Evolutionary conservation across 2,113 vertebrate species (phyloP), one percentile per base, ranked within the genome.

Genomic region (Tympanuchus pallidicinctus): DNA sequence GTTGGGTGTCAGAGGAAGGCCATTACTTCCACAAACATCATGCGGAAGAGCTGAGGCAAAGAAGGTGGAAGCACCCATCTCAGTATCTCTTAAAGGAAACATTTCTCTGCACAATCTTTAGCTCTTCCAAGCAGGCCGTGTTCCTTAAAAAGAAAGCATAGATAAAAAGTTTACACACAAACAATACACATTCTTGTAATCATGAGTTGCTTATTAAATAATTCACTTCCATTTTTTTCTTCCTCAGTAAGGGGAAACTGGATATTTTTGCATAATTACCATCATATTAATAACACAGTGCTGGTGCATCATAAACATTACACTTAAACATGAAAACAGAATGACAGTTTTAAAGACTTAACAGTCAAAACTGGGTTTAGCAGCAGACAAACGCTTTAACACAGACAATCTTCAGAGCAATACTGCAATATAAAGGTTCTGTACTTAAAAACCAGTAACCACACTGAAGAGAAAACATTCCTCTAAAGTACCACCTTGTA

Each of bases 11-110:
- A 99, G 98, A 76, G 99, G 99, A 67, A 99, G 98, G 3, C 99
- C 99, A 11, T 99, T 99, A 97, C 99, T 99, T 77, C 99, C 99
- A 92, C 99, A 99, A 74, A 99, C 99, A 93, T 99, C 99, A 86
- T 99, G 99, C 8, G 99, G 99, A 34, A 99, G 98, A 87, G 99
- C 98, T 2, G 99, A 99, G 28, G 99, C 99, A 74, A 99, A 99
- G 94, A 99, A 99, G 28, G 99, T 99, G 95, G 98, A 99, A 16
- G 99, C 99, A 27, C 99, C 99, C 91, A 99, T 97, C 95, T 99
- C 98, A 2, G 98, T 98, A 70, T 99, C 99, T 96, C 97, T 98
- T 30, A 99, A 97, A 30, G 99, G 98, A 96, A 98, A 98, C 99
- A 99, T 99, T 76, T 92, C 66, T 34, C 28, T 2, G 1, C 43